Conservation (phyloP, 2,797 vertebrate genomes). For the Siniperca obscura region DNA sequence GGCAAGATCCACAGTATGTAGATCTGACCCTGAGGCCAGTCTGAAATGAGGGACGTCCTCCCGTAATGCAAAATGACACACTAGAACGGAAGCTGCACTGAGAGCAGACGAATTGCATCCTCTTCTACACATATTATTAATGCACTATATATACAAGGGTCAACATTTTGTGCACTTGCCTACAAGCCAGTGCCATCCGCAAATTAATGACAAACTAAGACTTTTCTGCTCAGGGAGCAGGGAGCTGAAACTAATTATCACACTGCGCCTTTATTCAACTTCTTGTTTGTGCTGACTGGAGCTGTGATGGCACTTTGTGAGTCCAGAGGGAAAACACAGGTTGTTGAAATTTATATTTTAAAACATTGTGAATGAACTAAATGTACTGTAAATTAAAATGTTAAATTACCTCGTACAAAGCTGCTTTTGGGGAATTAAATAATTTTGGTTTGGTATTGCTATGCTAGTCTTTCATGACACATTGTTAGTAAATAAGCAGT, state of each 20-base stretch:
- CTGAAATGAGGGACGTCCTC: slow-evolving; percentile 15
- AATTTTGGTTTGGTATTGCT: slow-evolving; percentile 40
- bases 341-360: slow-evolving; percentile 37
- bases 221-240: slow-evolving; percentile 60
- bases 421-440: slow-evolving; percentile 53
- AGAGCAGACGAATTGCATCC: neutral
- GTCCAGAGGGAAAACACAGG: slow-evolving; percentile 22
- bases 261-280: slow-evolving; percentile 60
- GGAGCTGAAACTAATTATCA: slow-evolving; percentile 28
- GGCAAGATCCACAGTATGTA: slow-evolving; percentile 78
- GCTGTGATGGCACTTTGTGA: slow-evolving; percentile 30
- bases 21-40: slow-evolving; percentile 19
- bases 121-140: slow-evolving; percentile 6
- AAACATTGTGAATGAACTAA: slow-evolving; percentile 34
- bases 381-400: slow-evolving; percentile 55
- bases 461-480: neutral
- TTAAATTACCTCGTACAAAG: slow-evolving; percentile 44
- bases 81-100: slow-evolving; percentile 11
- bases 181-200: neutral
- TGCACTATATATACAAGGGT: slow-evolving; percentile 51
- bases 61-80: neutral
- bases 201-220: slow-evolving; percentile 3
- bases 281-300: slow-evolving; percentile 44
- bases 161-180: slow-evolving; percentile 16
- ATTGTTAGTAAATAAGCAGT: neutral